phyloP scores from a whole-genome alignment of 2,888 invertebrate genomes.

The Pheosia gnoma region DNA sequence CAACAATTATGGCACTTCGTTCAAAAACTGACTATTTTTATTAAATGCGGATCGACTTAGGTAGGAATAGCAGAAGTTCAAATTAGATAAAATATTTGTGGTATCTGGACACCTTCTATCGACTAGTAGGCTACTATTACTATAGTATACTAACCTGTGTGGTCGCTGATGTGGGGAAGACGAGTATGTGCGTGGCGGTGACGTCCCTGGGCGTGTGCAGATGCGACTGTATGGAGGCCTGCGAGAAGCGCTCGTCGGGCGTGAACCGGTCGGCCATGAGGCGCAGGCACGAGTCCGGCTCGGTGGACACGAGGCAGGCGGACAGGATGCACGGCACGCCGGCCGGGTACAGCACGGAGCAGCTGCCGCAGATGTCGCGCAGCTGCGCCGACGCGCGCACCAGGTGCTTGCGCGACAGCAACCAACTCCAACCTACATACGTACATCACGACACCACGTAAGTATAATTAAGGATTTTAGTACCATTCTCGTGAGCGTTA shows the following conservation, averaged over 20 bases:
- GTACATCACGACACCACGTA: not conserved
- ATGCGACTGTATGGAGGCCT: slow-evolving; percentile 94
- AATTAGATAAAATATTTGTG: too few species aligned
- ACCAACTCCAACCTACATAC: slow-evolving; percentile 91
- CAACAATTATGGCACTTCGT: too few species aligned
- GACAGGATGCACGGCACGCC: slow-evolving; percentile 96
- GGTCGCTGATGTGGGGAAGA: slow-evolving; percentile 98
- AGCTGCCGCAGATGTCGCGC: slow-evolving; percentile 96
- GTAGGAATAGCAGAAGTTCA: too few species aligned
- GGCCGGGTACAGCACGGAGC: slow-evolving; percentile 90
- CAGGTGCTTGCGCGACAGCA: slow-evolving; percentile 95
- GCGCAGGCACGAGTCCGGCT: slow-evolving; percentile 94
- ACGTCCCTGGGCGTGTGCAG: slow-evolving; percentile 98
- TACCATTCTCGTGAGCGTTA: too few species aligned
- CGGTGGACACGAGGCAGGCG: slow-evolving; percentile 98
- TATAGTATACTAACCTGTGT: slow-evolving; percentile 86
- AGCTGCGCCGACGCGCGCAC: slow-evolving; percentile 93
- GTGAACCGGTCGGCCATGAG: slow-evolving; percentile 98
- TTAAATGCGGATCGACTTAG: too few species aligned
- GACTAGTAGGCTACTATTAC: too few species aligned
- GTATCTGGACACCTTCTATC: too few species aligned
- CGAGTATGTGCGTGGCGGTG: slow-evolving; percentile 98
- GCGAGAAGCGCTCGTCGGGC: slow-evolving; percentile 96
- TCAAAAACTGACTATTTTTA: too few species aligned
- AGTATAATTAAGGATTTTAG: too few species aligned